Evolutionary conservation across 2,888 invertebrate species (phyloP).

Genomic region (Nebria salina): DNA sequence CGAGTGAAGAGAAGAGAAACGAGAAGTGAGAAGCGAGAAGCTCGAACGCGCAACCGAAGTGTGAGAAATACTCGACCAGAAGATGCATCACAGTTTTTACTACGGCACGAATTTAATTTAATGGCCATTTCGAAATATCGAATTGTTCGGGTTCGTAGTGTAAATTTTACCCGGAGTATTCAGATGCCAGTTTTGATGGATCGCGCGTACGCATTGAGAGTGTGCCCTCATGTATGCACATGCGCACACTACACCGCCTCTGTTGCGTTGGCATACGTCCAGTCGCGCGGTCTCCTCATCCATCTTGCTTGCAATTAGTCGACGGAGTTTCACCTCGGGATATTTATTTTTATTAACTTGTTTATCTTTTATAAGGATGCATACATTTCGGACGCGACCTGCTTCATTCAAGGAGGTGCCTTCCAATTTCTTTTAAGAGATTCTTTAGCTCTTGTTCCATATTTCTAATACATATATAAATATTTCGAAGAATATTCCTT

Average conservation of each 20-base stretch:
- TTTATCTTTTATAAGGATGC: constrained; percentile 36
- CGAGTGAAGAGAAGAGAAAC: neutral
- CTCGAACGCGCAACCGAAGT: constrained; percentile 21
- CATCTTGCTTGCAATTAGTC: constrained; percentile 45
- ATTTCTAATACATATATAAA: too few relatives aligned
- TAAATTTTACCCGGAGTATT: constrained; percentile 17
- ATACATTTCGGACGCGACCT: constrained; percentile 36
- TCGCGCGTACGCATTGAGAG: constrained; percentile 22
- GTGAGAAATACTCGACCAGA: constrained; percentile 24
- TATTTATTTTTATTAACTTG: constrained; percentile 45
- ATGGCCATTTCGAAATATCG: constrained; percentile 32
- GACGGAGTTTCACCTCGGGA: constrained; percentile 40
- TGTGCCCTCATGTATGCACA: neutral
- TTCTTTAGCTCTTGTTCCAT: too few relatives aligned
- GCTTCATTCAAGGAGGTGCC: constrained; percentile 13
- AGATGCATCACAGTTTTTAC: constrained; percentile 26
- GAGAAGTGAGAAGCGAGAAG: neutral
- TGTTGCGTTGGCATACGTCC: constrained; percentile 13
- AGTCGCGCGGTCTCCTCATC: constrained; percentile 21
- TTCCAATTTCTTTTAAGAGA: neutral
- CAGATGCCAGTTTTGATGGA: constrained; percentile 30
- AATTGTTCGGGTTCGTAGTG: constrained; percentile 28
- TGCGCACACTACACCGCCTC: neutral
- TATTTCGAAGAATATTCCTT: too few relatives aligned
- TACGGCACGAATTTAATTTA: constrained; percentile 34